Conservation (phyloP, 2,888 invertebrate genomes). For the Acronicta aceris region DNA sequence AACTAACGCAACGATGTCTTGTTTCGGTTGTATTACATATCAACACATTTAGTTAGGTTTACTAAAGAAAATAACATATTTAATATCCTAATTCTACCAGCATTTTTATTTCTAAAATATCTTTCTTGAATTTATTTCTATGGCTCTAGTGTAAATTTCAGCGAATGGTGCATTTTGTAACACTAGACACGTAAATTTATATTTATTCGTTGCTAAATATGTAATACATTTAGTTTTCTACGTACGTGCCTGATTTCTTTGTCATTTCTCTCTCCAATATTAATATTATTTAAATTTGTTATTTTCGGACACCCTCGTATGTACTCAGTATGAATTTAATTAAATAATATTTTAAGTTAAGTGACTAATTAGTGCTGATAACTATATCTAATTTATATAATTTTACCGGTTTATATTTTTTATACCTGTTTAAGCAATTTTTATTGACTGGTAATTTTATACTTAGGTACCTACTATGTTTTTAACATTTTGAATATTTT, state of each 20-base stretch:
- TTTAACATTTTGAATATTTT: slow-evolving; percentile 1
- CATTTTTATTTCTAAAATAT: background rate
- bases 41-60: slow-evolving; percentile 1
- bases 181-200: background rate
- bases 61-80: slow-evolving; percentile 8
- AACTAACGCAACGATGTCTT: background rate
- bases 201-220: slow-evolving; percentile 18
- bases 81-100: background rate
- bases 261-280: slow-evolving; percentile 2
- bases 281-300: slow-evolving; percentile 12
- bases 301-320: slow-evolving; percentile 2
- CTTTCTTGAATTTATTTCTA: no score
- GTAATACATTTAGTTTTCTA: slow-evolving; percentile 14
- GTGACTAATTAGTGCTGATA: slow-evolving; percentile 4
- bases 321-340: slow-evolving; percentile 13
- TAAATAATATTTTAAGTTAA: slow-evolving; percentile 7
- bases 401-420: background rate
- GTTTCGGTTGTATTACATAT: slow-evolving; percentile 7
- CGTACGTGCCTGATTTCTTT: slow-evolving; percentile 28
- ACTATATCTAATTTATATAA: background rate
- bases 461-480: background rate
- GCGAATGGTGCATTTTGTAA: background rate
- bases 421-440: background rate
- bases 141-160: no score
- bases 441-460: background rate